These are phyloP conservation scores for Ferdinandea cuprea DNA, from an alignment of 2,888 invertebrate species.

Conservation along the genomic window DNA sequence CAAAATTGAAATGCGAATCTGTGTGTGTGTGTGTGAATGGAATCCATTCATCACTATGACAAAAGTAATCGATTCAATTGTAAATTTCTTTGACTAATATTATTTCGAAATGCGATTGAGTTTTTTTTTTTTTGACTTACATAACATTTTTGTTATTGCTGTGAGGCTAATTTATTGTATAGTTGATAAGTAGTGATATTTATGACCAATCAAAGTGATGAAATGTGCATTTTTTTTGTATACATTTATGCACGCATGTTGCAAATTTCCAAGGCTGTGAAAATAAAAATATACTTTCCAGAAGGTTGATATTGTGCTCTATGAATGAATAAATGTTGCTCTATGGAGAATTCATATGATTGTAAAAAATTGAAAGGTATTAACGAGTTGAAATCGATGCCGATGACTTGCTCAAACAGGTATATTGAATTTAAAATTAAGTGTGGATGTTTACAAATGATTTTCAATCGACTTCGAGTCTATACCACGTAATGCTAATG, in stretches of 20 bases:
- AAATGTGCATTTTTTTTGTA: neutral
- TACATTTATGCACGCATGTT: neutral
- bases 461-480: no score
- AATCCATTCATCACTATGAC: conserved; percentile 43
- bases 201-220: neutral
- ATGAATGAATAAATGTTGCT: neutral
- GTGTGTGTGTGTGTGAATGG: conserved; percentile 18
- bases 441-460: no score
- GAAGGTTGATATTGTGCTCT: neutral
- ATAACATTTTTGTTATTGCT: conserved; percentile 9
- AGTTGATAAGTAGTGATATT: neutral
- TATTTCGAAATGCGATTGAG: conserved; percentile 23
- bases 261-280: neutral
- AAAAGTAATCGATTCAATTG: conserved; percentile 24
- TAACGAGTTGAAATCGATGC: no score
- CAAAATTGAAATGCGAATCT: neutral
- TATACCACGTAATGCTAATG: no score
- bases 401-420: no score
- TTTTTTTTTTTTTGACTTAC: neutral
- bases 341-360: neutral
- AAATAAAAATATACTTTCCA: neutral
- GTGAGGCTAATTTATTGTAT: conserved; percentile 1
- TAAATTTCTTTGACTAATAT: conserved; percentile 5
- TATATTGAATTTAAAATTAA: no score
- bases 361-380: neutral